Percentiles rank a stretch among this genome's conserved stretches.
Evolutionary conservation across 2,113 vertebrate genomes (phyloP).

Genomic region (Melanotaenia duboulayi): DNA sequence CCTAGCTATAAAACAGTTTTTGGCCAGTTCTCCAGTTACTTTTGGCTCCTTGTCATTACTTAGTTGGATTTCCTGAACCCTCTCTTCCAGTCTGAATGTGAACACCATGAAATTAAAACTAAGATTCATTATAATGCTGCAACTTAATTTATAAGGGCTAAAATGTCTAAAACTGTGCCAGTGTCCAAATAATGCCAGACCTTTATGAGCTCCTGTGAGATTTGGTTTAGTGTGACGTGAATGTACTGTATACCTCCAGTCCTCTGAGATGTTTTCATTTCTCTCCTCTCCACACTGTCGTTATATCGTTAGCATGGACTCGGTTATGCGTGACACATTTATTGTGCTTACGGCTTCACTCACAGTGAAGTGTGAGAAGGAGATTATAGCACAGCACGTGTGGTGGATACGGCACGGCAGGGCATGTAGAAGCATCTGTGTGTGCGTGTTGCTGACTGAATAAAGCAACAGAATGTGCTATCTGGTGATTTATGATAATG

Average conservation of each 20-base stretch:
- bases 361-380: constrained; percentile 11
- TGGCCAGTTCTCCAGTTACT: neutral
- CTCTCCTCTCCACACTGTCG: neutral
- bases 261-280: constrained; percentile 28
- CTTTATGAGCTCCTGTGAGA: constrained; percentile 9
- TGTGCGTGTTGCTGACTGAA: constrained; percentile 21
- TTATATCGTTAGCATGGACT: constrained; percentile 6
- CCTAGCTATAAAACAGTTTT: neutral
- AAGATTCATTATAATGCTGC: no score
- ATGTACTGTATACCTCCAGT: constrained; percentile 18
- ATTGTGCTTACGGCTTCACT: constrained; percentile 12
- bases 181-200: constrained; percentile 11
- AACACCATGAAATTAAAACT: no score
- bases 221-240: constrained; percentile 46
- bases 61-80: no score
- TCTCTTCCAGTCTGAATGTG: no score
- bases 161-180: no score
- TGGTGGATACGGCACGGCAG: neutral
- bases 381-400: neutral
- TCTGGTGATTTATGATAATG: constrained; percentile 57
- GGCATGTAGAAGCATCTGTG: constrained; percentile 12
- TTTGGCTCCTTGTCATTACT: neutral
- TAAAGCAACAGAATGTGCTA: constrained; percentile 30
- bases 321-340: constrained; percentile 10
- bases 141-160: no score